Conservation (phyloP, 1,140 invertebrate species). For the Penaeus japonicus region DNA sequence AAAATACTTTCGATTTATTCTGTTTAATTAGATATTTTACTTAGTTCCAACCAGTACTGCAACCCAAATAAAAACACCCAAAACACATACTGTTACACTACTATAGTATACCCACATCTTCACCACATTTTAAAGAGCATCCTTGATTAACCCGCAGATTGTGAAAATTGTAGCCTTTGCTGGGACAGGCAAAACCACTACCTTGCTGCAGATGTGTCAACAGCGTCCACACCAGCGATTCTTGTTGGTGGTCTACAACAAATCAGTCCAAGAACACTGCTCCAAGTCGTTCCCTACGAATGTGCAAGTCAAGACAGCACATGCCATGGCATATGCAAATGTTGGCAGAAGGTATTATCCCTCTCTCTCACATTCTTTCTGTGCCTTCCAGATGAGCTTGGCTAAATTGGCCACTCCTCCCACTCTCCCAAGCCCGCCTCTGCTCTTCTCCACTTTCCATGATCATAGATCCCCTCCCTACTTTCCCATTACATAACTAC, state of each 20-base stretch:
- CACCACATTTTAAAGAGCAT: too few species aligned
- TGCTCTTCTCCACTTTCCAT: too few species aligned
- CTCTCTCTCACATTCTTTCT: neutral
- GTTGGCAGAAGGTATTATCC: constrained; percentile 13
- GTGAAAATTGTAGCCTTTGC: constrained; percentile 65
- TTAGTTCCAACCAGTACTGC: too few species aligned
- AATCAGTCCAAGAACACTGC: constrained; percentile 64
- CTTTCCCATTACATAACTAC: too few species aligned
- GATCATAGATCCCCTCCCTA: too few species aligned
- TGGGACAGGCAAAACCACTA: constrained; percentile 67
- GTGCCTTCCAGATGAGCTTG: too few species aligned
- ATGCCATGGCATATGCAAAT: constrained; percentile 62
- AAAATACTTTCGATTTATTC: too few species aligned
- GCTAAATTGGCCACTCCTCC: neutral
- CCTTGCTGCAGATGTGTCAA: constrained; percentile 63
- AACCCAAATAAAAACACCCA: too few species aligned
- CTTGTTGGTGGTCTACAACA: constrained; percentile 65
- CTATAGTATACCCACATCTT: neutral
- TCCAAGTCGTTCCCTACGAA: constrained; percentile 63
- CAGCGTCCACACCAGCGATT: constrained; percentile 63
- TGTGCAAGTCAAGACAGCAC: constrained; percentile 64
- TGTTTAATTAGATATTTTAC: too few species aligned
- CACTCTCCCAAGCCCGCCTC: too few species aligned
- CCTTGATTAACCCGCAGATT: too few species aligned
- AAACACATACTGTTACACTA: too few species aligned